phyloP scores from a whole-genome alignment of 2,113 vertebrate species.

The Guaruba guarouba region DNA sequence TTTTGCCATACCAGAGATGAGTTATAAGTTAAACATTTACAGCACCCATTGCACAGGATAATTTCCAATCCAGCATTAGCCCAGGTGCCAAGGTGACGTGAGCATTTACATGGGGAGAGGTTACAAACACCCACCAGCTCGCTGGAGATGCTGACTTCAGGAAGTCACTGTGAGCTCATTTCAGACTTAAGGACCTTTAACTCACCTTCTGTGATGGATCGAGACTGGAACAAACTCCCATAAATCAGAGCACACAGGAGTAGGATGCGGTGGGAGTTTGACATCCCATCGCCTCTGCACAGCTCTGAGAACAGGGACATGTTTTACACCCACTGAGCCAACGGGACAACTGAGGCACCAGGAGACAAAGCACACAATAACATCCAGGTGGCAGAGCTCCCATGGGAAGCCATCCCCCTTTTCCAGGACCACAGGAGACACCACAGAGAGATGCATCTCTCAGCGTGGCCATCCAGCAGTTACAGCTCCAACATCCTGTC shows the following conservation, averaged over 20 bases:
- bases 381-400: not conserved
- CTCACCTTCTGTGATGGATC: not conserved
- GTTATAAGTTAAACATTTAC: not conserved
- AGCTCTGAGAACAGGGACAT: fast-evolving
- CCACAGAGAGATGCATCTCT: fast-evolving
- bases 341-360: fast-evolving
- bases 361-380: fast-evolving
- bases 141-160: not conserved
- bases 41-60: not conserved
- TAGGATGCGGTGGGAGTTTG: not conserved
- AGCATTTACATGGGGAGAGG: fast-evolving
- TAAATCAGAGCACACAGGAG: not conserved
- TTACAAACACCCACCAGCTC: not conserved
- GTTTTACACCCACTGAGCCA: not conserved
- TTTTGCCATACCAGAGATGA: fast-evolving
- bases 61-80: not conserved
- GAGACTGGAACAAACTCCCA: not conserved
- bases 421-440: not conserved
- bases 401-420: fast-evolving
- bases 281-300: not conserved
- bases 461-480: fast-evolving
- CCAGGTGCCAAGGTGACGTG: not conserved
- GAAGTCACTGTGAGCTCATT: not conserved
- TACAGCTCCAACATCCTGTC: not conserved
- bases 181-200: slow-evolving; percentile 6